Evolutionary conservation across 1,140 invertebrate species (phyloP).

Genomic region (Anadara kagoshimensis): DNA sequence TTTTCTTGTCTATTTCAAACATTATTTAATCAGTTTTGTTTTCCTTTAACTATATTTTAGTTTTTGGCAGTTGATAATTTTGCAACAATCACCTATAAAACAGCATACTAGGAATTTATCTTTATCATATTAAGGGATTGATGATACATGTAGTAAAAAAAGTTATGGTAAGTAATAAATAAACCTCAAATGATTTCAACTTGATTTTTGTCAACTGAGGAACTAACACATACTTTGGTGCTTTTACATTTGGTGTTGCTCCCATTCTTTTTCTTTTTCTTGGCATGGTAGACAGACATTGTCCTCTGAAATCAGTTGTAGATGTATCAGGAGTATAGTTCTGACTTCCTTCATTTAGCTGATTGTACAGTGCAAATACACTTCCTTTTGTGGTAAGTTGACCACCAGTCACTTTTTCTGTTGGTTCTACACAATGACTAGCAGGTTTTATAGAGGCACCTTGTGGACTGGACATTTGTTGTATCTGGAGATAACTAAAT

Average conservation of each 20-base stretch:
- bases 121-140: no score
- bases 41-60: no score
- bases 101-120: no score
- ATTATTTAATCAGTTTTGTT: no score
- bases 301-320: slow-evolving; percentile 4
- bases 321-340: slow-evolving; percentile 24
- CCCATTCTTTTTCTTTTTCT: slow-evolving; percentile 36
- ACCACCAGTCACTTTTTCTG: slow-evolving; percentile 11
- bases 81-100: no score
- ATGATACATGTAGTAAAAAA: no score
- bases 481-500: slow-evolving; percentile 34
- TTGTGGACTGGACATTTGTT: slow-evolving; percentile 28
- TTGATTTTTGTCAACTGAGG: neutral
- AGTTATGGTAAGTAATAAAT: neutral
- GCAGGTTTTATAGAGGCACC: slow-evolving; percentile 32
- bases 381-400: slow-evolving; percentile 35
- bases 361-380: slow-evolving; percentile 39
- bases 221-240: neutral
- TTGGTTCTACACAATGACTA: slow-evolving; percentile 35
- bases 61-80: no score
- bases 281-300: slow-evolving; percentile 34
- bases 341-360: slow-evolving; percentile 9
- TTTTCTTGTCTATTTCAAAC: no score
- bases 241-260: slow-evolving; percentile 16
- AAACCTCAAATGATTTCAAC: no score